These are phyloP conservation scores for Bucorvus abyssinicus DNA, from an alignment of 2,797 vertebrate species.

Conservation along the genomic window DNA sequence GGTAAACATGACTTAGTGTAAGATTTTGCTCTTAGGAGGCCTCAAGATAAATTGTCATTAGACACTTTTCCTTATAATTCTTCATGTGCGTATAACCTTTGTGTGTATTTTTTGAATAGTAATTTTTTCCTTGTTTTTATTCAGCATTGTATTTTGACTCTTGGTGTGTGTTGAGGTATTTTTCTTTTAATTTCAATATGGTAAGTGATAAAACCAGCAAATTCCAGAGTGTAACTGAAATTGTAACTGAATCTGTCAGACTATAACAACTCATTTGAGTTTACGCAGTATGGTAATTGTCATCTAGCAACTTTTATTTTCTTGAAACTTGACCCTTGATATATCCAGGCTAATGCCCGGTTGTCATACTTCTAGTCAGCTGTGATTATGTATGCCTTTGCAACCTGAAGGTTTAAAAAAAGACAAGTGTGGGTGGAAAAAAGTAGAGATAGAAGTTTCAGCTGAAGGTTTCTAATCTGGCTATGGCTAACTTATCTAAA, in stretches of 20 bases:
- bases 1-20: neutral
- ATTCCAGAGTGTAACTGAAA: neutral
- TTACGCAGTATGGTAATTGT: neutral
- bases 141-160: neutral
- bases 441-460: neutral
- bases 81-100: neutral
- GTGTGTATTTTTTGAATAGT: neutral
- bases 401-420: neutral
- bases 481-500: neutral
- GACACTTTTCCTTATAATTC: neutral
- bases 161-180: neutral
- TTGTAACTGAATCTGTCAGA: neutral
- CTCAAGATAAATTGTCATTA: neutral
- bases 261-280: neutral
- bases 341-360: neutral
- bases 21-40: neutral
- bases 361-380: neutral
- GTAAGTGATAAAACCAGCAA: neutral
- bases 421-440: rapidly evolving
- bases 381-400: neutral
- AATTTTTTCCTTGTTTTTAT: neutral
- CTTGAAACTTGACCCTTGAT: neutral
- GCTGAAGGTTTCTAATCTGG: neutral
- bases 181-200: neutral
- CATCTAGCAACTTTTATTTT: neutral